Conservation (phyloP, 2,797 vertebrate genomes). For the Arrhamphus sclerolepis region DNA sequence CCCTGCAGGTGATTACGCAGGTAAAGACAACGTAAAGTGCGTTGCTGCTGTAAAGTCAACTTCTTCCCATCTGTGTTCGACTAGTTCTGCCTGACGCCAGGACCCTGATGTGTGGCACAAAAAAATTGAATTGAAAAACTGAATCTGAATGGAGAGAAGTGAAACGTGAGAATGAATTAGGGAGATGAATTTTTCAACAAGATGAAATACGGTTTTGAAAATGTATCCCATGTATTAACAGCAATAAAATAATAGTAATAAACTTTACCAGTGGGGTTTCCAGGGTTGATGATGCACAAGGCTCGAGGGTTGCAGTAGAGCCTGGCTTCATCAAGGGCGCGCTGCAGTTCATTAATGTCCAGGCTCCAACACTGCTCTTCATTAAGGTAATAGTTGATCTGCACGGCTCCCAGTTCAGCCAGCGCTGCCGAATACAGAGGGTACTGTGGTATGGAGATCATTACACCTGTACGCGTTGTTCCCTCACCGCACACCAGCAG, state of each 20-base stretch:
- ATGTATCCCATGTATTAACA: too few relatives aligned
- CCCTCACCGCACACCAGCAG: slow-evolving; percentile 86
- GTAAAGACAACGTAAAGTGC: too few relatives aligned
- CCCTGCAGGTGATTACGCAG: too few relatives aligned
- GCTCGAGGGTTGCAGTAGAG: slow-evolving; percentile 84
- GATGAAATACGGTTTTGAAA: too few relatives aligned
- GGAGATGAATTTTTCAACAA: too few relatives aligned
- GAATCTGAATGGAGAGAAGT: too few relatives aligned
- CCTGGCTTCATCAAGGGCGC: slow-evolving; percentile 81
- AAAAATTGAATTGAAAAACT: too few relatives aligned
- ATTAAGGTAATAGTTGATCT: slow-evolving; percentile 89
- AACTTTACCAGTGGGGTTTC: slow-evolving; percentile 89
- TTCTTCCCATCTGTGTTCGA: too few relatives aligned
- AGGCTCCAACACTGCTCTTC: slow-evolving; percentile 89
- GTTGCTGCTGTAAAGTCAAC: too few relatives aligned
- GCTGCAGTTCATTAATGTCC: slow-evolving; percentile 84
- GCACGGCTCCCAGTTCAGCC: slow-evolving; percentile 84
- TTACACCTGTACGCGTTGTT: slow-evolving; percentile 80
- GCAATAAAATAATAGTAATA: not conserved
- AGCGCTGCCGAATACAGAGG: slow-evolving; percentile 88
- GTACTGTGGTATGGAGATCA: slow-evolving; percentile 93
- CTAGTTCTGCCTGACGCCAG: too few relatives aligned
- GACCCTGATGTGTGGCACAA: too few relatives aligned
- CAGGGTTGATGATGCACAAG: slow-evolving; percentile 92
- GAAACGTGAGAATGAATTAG: too few relatives aligned